phyloP scores from a whole-genome alignment of 2,797 vertebrate genomes.

The Neoniphon sammara region DNA sequence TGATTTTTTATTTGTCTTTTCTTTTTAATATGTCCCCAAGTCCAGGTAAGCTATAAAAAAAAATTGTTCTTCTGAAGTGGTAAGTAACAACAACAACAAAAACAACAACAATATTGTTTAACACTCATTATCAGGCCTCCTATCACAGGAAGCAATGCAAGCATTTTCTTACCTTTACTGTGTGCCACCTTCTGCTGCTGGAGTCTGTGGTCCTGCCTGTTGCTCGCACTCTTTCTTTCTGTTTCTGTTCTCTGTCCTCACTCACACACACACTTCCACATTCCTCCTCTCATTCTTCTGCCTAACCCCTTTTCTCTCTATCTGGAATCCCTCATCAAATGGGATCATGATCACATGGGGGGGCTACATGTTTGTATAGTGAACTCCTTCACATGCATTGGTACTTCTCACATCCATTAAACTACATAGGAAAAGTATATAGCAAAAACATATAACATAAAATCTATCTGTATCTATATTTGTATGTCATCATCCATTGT shows the following conservation, averaged over 20 bases:
- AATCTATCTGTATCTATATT: too few species aligned
- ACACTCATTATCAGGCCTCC: too few species aligned
- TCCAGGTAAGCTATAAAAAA: too few species aligned
- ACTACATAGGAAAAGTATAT: neutral
- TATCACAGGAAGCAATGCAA: neutral
- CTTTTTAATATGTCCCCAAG: too few species aligned
- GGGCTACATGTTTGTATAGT: conserved; percentile 15
- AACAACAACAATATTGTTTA: too few species aligned
- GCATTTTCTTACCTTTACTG: conserved; percentile 69
- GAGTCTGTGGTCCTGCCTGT: conserved; percentile 3
- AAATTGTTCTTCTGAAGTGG: too few species aligned
- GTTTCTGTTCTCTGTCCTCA: neutral
- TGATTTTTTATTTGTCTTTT: too few species aligned
- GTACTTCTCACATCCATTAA: neutral
- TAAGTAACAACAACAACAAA: too few species aligned
- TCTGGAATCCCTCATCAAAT: conserved; percentile 59
- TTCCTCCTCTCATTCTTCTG: conserved; percentile 48
- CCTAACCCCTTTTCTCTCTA: conserved; percentile 39
- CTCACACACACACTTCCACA: conserved; percentile 28
- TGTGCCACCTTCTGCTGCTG: conserved; percentile 27
- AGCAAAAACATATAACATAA: too few species aligned
- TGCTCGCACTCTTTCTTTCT: neutral
- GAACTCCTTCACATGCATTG: neutral
- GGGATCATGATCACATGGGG: conserved; percentile 44
- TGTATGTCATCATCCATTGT: too few species aligned